Base-by-base conservation (phyloP, 1,140 invertebrate species). In the Babylonia areolata region DNA sequence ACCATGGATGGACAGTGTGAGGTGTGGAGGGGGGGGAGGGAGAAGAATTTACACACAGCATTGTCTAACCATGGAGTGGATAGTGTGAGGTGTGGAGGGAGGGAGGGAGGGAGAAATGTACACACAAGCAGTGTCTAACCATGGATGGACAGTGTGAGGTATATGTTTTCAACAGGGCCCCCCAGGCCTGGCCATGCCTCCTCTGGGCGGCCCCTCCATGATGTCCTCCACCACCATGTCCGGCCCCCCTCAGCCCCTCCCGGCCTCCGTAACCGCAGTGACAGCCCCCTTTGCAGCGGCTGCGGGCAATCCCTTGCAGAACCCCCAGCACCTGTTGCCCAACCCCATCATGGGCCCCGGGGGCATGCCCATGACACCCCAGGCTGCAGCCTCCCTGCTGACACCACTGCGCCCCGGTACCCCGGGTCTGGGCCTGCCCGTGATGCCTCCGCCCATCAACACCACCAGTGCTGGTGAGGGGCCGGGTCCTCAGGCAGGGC, bases 101-200 rank as follows among this genome's bases (percentile, higher is more conserved):
- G n/a, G n/a, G n/a, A n/a, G n/a, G n/a, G n/a, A n/a, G n/a, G n/a
- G n/a, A n/a, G n/a, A n/a, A n/a, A 51, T 51, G 46, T 51, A 12
- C 46, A 51, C 17, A 3, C 11, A 33, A 33, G 58, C 31, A 33
- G 11, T 75, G 23, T 81, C n/a, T 37, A 35, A 82, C 46, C 46
- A 12, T 51, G 46, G 46, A 51, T 51, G 46, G 46, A 84, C 58
- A 28, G 39, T 40, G 23, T 75, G 73, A 1, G 69, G n/a, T 23
- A 37, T 33, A n/a, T 51, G 46, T 51, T 51, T 51, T 51, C 46
- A 37, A n/a, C 87, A 92, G 91, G 91, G 89, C 69, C 92, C 92
- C 15, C 91, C 92, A 39, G 93, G 93, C 37, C 84, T 92, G 31
- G 92, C 91, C 15, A 89, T 90, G 82, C 93, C 93, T 28, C 88